Evolutionary conservation across 2,888 invertebrate genomes (phyloP), one percentile per base, ranked within the genome.

Genomic region (Campoplex capitator): DNA sequence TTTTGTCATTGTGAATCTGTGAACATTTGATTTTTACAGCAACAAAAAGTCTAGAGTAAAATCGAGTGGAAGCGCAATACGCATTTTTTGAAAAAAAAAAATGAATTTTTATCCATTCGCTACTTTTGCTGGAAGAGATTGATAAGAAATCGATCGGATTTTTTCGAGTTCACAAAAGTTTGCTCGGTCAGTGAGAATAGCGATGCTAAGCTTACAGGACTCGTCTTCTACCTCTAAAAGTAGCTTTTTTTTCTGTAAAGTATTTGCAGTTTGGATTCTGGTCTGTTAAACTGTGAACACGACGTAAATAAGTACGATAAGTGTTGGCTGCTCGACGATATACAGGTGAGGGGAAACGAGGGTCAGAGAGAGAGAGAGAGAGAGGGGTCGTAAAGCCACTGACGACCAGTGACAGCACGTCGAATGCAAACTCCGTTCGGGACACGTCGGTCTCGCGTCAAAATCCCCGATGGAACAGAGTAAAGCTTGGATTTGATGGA

Each of bases 401-500:
- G 86, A 84, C 54, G 68, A 73, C 51, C 54, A 65, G 42, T 68
- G 74, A 76, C 51, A 84, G 76, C 80, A 70, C 83, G 84, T 89
- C 81, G 79, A 86, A 77, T 83, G 84, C 84, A 77, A 83, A 68
- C 87, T 90, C 73, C 88, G 88, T 88, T 76, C 88, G 90, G 90
- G 90, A 90, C 91, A 90, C 89, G 90, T 91, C 88, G 88, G 90
- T 90, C 85, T 88, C 90, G 84, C 84, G 81, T 87, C 84, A 84
- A 87, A 87, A 77, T 81, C 76, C n/a, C 78, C 78, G 62, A 82
- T 74, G 65, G 13, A 74, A 65, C 62, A 0, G 71, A 71, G 45
- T 68, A 8, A 51, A 71, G 32, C 79, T 76, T 70, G 79, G 62
- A 70, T 32, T 56, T 42, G 71, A 76, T 65, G 75, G 71, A 77